Evolutionary conservation across 2,113 vertebrate genomes (phyloP).

Genomic region (Scalopus aquaticus): DNA sequence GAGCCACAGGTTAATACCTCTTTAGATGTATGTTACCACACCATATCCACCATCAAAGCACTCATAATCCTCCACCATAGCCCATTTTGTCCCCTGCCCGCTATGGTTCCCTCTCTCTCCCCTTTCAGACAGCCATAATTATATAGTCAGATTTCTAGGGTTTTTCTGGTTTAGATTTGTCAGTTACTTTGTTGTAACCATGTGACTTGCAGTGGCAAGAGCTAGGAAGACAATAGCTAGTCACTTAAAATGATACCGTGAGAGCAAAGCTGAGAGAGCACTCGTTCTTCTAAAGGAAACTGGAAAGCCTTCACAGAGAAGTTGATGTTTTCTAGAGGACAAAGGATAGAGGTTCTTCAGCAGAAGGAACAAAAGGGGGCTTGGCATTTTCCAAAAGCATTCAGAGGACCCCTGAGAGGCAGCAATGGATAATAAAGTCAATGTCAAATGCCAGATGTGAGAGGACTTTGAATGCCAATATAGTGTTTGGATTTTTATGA

Average conservation of each 20-base stretch:
- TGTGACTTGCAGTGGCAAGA: not conserved
- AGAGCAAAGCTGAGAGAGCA: not conserved
- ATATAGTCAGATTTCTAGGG: too few species aligned
- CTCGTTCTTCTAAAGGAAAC: not conserved
- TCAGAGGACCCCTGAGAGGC: not conserved
- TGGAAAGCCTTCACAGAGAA: not conserved
- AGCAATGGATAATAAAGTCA: slow-evolving; percentile 1
- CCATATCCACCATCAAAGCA: too few species aligned
- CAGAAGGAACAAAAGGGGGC: not conserved
- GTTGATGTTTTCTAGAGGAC: not conserved
- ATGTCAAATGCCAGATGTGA: not conserved
- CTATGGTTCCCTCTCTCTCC: too few species aligned
- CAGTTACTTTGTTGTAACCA: not conserved
- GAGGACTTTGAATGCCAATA: not conserved
- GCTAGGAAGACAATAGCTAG: not conserved
- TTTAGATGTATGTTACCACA: too few species aligned
- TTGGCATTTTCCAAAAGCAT: slow-evolving; percentile 11
- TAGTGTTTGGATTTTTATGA: not conserved
- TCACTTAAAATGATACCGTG: not conserved
- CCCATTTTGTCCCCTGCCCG: too few species aligned
- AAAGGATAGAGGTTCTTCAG: not conserved
- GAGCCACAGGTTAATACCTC: too few species aligned
- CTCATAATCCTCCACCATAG: too few species aligned
- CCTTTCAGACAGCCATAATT: too few species aligned
- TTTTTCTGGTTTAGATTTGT: too few species aligned